These are phyloP conservation scores for Nomada ruficornis DNA, from an alignment of 2,888 invertebrate species.

Conservation along the genomic window DNA sequence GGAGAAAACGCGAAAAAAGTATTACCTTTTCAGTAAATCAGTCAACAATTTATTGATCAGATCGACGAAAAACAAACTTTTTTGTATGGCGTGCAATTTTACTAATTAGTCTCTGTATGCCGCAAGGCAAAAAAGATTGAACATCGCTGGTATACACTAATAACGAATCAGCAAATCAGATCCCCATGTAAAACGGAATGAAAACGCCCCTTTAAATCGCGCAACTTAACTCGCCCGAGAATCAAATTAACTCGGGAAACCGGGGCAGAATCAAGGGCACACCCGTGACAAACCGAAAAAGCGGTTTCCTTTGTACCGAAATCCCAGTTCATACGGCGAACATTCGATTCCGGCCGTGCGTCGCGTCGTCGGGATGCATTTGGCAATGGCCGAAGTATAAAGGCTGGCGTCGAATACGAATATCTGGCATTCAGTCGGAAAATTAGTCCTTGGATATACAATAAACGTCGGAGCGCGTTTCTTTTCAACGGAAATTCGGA, in stretches of 20 bases:
- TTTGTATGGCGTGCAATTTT: too few relatives aligned
- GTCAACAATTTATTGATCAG: too few relatives aligned
- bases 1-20: too few relatives aligned
- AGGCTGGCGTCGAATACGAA: conserved; percentile 20
- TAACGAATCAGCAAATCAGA: too few relatives aligned
- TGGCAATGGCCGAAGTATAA: conserved; percentile 21
- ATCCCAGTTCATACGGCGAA: conserved; percentile 4
- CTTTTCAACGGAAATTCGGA: conserved; percentile 51
- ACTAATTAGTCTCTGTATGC: too few relatives aligned
- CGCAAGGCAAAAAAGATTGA: neutral
- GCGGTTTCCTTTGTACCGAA: conserved; percentile 6
- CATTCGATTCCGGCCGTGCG: conserved; percentile 24
- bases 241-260: neutral
- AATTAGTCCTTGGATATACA: conserved; percentile 51
- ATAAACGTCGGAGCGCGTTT: conserved; percentile 55
- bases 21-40: too few relatives aligned
- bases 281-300: neutral
- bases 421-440: conserved; percentile 50
- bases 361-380: conserved; percentile 13
- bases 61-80: too few relatives aligned
- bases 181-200: neutral
- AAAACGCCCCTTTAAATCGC: neutral
- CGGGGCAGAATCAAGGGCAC: neutral
- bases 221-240: neutral
- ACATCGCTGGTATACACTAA: too few relatives aligned